These are phyloP conservation scores for Chelonus formosanus DNA, from an alignment of 2,888 invertebrate species.

Conservation along the genomic window DNA sequence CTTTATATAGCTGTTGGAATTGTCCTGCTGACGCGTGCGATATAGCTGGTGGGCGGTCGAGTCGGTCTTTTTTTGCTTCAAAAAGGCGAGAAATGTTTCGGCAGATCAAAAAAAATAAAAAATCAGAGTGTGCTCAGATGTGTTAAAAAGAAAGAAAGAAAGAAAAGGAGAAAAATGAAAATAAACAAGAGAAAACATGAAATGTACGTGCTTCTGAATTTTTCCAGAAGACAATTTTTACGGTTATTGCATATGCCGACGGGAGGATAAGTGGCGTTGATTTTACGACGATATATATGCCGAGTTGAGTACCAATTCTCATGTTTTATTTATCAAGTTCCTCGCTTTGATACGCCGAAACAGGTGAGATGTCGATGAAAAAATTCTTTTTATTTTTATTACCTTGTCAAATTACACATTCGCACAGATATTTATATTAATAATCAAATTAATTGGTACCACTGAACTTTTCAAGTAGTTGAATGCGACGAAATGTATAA, in stretches of 20 bases:
- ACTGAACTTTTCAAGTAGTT: too few species aligned
- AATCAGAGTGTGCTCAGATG: not conserved
- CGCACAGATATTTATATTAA: not conserved
- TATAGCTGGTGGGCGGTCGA: too few species aligned
- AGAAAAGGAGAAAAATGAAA: not conserved
- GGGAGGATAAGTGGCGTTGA: slow-evolving; percentile 24
- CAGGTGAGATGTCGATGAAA: slow-evolving; percentile 6
- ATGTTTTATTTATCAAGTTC: slow-evolving; percentile 27
- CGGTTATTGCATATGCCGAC: slow-evolving; percentile 13
- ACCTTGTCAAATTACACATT: not conserved
- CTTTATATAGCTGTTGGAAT: too few species aligned
- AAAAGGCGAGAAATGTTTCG: too few species aligned
- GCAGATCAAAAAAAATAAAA: not conserved
- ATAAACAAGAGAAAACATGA: slow-evolving; percentile 19
- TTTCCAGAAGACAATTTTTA: slow-evolving; percentile 24
- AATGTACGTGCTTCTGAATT: slow-evolving; percentile 22
- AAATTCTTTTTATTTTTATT: slow-evolving; percentile 6
- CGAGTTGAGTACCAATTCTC: slow-evolving; percentile 25
- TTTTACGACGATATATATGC: slow-evolving; percentile 28
- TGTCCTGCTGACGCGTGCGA: too few species aligned
- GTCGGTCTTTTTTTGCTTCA: too few species aligned
- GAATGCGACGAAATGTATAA: too few species aligned
- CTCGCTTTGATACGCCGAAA: slow-evolving; percentile 25
- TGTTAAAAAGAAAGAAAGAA: slow-evolving; percentile 24
- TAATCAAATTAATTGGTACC: too few species aligned